A percentile compares a stretch with the other conserved stretches of the same genome.
Conservation (phyloP, 2,113 vertebrate species). For the Brachyistius frenatus region DNA sequence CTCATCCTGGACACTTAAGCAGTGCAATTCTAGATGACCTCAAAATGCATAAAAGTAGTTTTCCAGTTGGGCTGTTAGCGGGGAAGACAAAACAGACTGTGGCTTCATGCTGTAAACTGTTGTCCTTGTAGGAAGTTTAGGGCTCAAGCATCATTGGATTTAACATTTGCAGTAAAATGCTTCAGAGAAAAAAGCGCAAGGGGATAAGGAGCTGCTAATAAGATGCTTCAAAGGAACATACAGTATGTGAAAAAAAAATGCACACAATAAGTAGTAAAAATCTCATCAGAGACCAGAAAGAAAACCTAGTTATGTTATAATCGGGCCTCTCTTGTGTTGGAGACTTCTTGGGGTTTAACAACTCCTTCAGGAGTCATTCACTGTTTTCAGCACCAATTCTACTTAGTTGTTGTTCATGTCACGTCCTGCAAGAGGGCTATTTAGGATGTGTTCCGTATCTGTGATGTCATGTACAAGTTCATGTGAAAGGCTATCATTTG, state of each 20-base stretch:
- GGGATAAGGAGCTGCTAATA: no score
- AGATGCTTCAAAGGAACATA: not conserved
- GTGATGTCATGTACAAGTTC: constrained; percentile 7
- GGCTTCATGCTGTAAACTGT: not conserved
- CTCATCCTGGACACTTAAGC: not conserved
- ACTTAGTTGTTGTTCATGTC: not conserved
- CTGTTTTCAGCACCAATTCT: no score
- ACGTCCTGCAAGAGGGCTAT: not conserved
- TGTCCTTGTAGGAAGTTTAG: not conserved
- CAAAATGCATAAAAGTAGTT: not conserved
- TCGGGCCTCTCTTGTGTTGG: not conserved
- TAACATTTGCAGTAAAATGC: not conserved
- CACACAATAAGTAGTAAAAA: not conserved
- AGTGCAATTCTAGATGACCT: not conserved
- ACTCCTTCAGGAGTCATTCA: not conserved
- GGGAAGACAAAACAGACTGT: not conserved
- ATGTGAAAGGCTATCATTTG: constrained; percentile 8
- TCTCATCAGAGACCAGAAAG: no score
- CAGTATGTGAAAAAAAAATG: not conserved
- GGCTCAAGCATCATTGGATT: not conserved
- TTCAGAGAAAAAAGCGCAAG: not conserved
- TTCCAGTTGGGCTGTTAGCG: not conserved
- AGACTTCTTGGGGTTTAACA: not conserved
- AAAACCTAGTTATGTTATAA: not conserved
- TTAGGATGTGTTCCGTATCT: not conserved